Percentiles rank a stretch among this genome's conserved stretches.
Evolutionary conservation across 2,888 invertebrate genomes (phyloP).

Genomic region (Drosophila nigritarsus): DNA sequence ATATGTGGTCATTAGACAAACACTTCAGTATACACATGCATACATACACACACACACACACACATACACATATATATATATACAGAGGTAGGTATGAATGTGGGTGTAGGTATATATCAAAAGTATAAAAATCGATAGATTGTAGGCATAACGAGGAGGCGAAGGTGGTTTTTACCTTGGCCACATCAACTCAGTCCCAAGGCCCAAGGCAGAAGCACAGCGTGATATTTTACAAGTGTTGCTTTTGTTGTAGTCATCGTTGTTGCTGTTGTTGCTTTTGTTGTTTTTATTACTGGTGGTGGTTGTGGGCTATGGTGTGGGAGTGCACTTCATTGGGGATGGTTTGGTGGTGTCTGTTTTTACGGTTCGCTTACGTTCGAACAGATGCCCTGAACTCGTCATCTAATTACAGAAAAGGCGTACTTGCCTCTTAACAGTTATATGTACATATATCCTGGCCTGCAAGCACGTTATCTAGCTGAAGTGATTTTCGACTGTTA

Average conservation of each 20-base stretch:
- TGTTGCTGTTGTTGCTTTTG: constrained; percentile 11
- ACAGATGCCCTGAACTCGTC: constrained; percentile 69
- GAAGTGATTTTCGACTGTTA: neutral
- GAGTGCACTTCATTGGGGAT: constrained; percentile 20
- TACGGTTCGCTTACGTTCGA: constrained; percentile 70
- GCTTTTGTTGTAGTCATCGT: constrained; percentile 49
- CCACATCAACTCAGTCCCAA: constrained; percentile 48
- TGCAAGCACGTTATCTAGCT: neutral
- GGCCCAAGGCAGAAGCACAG: constrained; percentile 54
- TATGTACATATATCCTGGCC: neutral
- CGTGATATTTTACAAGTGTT: constrained; percentile 76
- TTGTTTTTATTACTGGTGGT: constrained; percentile 16
- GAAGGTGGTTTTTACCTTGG: constrained; percentile 64
- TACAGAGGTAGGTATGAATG: neutral
- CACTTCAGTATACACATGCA: constrained; percentile 26
- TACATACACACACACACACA: constrained; percentile 12
- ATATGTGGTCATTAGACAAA: constrained; percentile 40
- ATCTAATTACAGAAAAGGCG: constrained; percentile 74
- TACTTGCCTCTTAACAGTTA: constrained; percentile 31
- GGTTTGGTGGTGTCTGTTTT: constrained; percentile 59
- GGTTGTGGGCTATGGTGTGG: constrained; percentile 27
- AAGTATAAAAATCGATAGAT: constrained; percentile 72
- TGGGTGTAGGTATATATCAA: constrained; percentile 5
- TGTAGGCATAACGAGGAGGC: constrained; percentile 45
- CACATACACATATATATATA: neutral